A percentile compares a stretch with the other conserved stretches of the same genome.
Evolutionary conservation across 1,140 invertebrate genomes (phyloP).

Genomic region (Drosophila ambigua): DNA sequence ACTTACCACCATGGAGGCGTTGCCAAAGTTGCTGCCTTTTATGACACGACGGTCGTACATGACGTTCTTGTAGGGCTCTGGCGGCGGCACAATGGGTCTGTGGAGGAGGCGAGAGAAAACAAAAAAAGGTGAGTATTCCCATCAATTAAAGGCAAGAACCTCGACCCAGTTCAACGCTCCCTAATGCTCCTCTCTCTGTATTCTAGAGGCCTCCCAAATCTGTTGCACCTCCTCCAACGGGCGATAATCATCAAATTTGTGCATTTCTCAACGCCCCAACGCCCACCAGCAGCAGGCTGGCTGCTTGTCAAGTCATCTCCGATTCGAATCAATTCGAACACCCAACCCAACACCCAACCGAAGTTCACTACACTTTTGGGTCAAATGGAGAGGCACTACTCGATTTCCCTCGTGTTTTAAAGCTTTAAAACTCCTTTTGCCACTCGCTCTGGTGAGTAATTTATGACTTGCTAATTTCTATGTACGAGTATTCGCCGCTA

Average conservation of each 20-base stretch:
- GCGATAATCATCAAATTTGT: slow-evolving; percentile 77
- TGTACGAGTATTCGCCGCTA: slow-evolving; percentile 1
- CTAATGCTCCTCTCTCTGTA: background rate
- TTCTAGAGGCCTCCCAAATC: slow-evolving; percentile 48
- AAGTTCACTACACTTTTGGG: slow-evolving; percentile 81
- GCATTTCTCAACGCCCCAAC: slow-evolving; percentile 40
- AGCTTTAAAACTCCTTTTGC: slow-evolving; percentile 50
- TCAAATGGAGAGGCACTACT: slow-evolving; percentile 29
- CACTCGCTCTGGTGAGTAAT: slow-evolving; percentile 56
- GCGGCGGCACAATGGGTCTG: slow-evolving; percentile 71
- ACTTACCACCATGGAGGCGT: slow-evolving; percentile 66
- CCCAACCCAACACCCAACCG: slow-evolving; percentile 8
- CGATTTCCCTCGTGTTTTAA: slow-evolving; percentile 12
- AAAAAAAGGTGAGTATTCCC: slow-evolving; percentile 22
- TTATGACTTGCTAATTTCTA: slow-evolving; percentile 72
- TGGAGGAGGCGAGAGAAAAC: slow-evolving; percentile 17
- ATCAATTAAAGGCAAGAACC: slow-evolving; percentile 64
- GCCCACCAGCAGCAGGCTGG: slow-evolving; percentile 6
- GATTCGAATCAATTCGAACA: slow-evolving; percentile 71
- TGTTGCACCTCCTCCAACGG: slow-evolving; percentile 59
- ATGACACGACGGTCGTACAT: slow-evolving; percentile 94
- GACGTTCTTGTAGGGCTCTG: slow-evolving; percentile 88
- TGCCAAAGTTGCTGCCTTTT: slow-evolving; percentile 90
- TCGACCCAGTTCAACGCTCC: slow-evolving; percentile 64
- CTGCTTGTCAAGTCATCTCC: slow-evolving; percentile 75